phyloP scores from a whole-genome alignment of 2,113 vertebrate species.

The Antigone vipio region DNA sequence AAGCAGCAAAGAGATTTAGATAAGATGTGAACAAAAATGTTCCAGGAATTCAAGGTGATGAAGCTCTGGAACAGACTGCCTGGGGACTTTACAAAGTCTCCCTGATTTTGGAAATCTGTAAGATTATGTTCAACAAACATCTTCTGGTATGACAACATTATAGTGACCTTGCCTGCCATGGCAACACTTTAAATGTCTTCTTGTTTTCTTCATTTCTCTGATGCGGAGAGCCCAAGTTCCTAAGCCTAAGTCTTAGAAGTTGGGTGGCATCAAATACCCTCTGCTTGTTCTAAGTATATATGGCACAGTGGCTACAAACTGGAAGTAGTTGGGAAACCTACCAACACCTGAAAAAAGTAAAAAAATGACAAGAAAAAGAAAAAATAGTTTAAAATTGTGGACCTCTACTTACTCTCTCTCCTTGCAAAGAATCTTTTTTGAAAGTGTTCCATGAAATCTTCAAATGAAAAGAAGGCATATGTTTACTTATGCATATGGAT shows the following conservation, averaged over 20 bases:
- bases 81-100: neutral
- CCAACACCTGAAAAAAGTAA: neutral
- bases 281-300: neutral
- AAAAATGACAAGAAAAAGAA: neutral
- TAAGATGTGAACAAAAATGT: neutral
- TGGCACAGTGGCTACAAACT: neutral
- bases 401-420: neutral
- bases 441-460: neutral
- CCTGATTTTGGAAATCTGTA: neutral
- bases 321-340: neutral
- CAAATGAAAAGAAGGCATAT: neutral
- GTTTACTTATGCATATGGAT: neutral
- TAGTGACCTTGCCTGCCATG: neutral
- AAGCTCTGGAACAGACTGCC: neutral
- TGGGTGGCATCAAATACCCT: neutral
- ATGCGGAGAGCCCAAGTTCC: neutral
- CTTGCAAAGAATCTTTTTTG: neutral
- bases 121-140: neutral
- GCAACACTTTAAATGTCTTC: neutral
- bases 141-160: neutral
- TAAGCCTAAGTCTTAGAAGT: neutral
- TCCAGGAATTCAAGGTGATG: neutral
- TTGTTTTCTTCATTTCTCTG: neutral
- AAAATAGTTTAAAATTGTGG: neutral
- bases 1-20: neutral